Conservation (phyloP, 1,140 invertebrate species). For the Wiebesia pumilae region DNA sequence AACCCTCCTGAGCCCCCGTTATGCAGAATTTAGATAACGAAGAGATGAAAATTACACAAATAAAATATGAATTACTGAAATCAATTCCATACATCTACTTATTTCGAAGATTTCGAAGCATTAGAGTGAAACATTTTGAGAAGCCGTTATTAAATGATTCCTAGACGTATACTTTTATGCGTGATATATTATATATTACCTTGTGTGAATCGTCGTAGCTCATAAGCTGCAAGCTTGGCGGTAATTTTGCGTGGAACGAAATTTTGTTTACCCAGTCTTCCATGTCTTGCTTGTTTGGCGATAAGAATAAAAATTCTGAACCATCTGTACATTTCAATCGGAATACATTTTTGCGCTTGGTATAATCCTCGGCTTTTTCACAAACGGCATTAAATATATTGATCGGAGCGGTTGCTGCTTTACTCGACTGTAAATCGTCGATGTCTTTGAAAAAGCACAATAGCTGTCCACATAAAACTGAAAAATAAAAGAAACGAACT, state of each 20-base stretch:
- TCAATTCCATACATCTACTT: too few relatives aligned
- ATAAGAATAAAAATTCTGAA: constrained; percentile 93
- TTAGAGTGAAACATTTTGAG: too few relatives aligned
- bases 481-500: constrained; percentile 34
- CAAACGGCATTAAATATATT: constrained; percentile 91
- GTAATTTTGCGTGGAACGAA: constrained; percentile 92
- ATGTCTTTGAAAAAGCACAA: constrained; percentile 98
- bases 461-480: constrained; percentile 94
- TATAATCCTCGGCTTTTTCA: constrained; percentile 92
- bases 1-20: background rate
- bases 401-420: constrained; percentile 92
- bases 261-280: constrained; percentile 96
- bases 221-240: constrained; percentile 90
- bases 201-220: constrained; percentile 83
- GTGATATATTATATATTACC: constrained; percentile 41
- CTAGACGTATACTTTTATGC: too few relatives aligned
- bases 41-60: too few relatives aligned
- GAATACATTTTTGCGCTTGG: constrained; percentile 96
- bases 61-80: too few relatives aligned
- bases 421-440: constrained; percentile 90
- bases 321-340: constrained; percentile 91
- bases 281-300: constrained; percentile 84
- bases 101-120: too few relatives aligned
- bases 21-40: background rate
- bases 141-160: too few relatives aligned